A percentile compares a stretch with the other conserved stretches of the same genome.
Conservation (phyloP, 2,888 invertebrate genomes). For the Criorhina ranunculi region DNA sequence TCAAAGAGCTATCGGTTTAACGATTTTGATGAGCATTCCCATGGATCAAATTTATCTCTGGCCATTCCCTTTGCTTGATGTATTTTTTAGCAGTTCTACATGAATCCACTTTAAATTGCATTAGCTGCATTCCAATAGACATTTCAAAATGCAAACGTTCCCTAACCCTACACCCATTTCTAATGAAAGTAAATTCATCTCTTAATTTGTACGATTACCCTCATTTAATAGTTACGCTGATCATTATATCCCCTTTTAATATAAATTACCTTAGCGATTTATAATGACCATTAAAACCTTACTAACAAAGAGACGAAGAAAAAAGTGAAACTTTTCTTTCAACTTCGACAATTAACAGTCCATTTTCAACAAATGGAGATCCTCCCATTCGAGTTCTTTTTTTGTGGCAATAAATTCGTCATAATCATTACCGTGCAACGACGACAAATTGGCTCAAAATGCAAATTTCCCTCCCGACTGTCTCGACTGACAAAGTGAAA, state of each 20-base stretch:
- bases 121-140: too few species aligned
- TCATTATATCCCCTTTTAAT: conserved; percentile 37
- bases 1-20: too few species aligned
- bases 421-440: conserved; percentile 40
- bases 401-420: conserved; percentile 32
- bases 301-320: not conserved
- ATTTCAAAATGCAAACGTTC: too few species aligned
- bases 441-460: conserved; percentile 61
- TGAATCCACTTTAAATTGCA: too few species aligned
- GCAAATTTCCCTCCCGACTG: conserved; percentile 50
- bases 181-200: not conserved
- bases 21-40: too few species aligned
- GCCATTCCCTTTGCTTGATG: too few species aligned
- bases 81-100: too few species aligned
- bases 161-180: not conserved
- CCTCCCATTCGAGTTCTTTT: conserved; percentile 56
- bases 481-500: conserved; percentile 45
- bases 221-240: conserved; percentile 8
- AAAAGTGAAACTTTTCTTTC: conserved; percentile 63
- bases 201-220: not conserved
- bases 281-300: conserved; percentile 33
- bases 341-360: conserved; percentile 60
- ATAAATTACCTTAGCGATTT: conserved; percentile 38
- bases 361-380: conserved; percentile 60
- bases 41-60: too few species aligned